phyloP scores from a whole-genome alignment of 2,113 vertebrate genomes.

The Grammomys surdaster region DNA sequence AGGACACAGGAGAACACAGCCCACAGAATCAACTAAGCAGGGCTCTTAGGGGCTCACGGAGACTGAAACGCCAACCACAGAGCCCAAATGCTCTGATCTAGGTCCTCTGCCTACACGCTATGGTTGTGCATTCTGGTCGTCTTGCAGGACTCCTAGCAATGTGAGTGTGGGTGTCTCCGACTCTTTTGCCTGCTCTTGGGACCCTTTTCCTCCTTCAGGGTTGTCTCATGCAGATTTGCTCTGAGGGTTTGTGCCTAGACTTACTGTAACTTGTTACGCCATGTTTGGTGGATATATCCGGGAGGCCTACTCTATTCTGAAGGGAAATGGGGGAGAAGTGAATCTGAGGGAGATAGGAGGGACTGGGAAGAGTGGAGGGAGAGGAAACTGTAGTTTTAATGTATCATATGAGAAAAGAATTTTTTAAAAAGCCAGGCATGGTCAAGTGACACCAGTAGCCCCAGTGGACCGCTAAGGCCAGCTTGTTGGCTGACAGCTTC shows the following conservation, averaged over 20 bases:
- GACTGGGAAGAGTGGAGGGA: neutral
- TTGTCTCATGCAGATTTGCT: neutral
- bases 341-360: neutral
- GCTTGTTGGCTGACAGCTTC: neutral
- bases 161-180: neutral
- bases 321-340: neutral
- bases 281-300: neutral
- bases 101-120: neutral
- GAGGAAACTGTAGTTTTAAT: neutral
- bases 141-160: neutral
- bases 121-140: neutral
- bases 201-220: neutral
- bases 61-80: neutral
- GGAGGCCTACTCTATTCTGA: neutral
- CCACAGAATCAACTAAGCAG: neutral
- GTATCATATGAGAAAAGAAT: neutral
- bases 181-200: neutral
- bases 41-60: neutral
- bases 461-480: neutral
- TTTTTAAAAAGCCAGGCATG: neutral
- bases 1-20: too few species aligned
- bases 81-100: neutral
- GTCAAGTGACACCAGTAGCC: neutral
- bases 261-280: neutral
- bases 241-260: neutral